Base-by-base conservation (phyloP, 1,140 invertebrate species). In the Drosophila nebulosa region DNA sequence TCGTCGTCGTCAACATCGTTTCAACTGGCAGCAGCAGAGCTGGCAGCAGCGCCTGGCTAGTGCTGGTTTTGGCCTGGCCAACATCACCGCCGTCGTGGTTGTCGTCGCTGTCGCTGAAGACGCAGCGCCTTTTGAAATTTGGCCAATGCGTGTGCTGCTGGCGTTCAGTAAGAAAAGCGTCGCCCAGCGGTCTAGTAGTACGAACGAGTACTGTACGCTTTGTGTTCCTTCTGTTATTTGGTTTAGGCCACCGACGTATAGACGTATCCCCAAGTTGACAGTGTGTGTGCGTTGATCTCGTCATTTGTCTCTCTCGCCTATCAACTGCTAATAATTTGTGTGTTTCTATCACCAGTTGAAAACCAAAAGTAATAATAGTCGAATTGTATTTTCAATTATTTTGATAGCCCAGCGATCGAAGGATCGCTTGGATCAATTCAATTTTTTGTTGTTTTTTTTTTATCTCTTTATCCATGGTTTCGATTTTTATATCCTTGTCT, bases 161-260 rank as follows among this genome's bases (percentile, higher is more conserved):
- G 52, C 81, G 86, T 91, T 91, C 89, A 91, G 90, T 91, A 89
- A 91, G 90, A 91, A 91, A 90, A 90, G 89, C 90, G 90, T 91
- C 90, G 90, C 90, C 89, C 86, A 90, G 90, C 90, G 90, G 90
- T 91, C 89, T 91, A 89, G 89, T 91, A 89, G 86, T 78, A 91
- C 90, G 86, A 90, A 77, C 62, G 73, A 78, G 80, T 79, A 88
- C 83, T 75, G 84, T 80, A 90, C 89, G 89, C 89, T 89, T 88
- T 83, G 68, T 69, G 85, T 64, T 64, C 52, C 35, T 57, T 57
- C 63, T 64, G 52, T 64, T 55, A 39, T 57, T 64, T 64, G 26
- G 55, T 63, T 27, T 55, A 22, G 39, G 61, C 30, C 61, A 55
- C 18, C 55, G 55, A 24, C 51, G 30, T 52, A 30, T 53, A 63